Base-by-base conservation (phyloP, 2,888 invertebrate species). In the Phyto melanocephala region DNA sequence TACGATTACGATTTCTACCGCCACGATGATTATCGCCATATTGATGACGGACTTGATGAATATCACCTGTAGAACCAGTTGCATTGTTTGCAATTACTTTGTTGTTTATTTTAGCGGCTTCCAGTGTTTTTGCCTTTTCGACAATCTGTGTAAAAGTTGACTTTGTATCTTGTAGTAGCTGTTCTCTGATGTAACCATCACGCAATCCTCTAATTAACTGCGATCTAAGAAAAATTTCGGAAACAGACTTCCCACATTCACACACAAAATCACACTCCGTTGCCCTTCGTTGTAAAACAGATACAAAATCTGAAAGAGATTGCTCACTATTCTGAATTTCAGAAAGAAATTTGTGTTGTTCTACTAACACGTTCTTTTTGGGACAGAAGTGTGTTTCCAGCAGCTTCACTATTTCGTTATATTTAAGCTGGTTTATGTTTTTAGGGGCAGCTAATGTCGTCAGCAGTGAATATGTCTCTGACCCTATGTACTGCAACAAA, bases 201-300 rank as follows among this genome's bases (percentile, higher is more conserved):
- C 74, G 47, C 1, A 83, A 8, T 0, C 83, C 77, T 70, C 80
- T 68, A n/a, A 80, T 80, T 1, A 83, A 58, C 50, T 83, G 83
- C 0, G 83, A 24, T 3, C 83, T 56, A 11, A 77, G 47, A 35
- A 80, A 80, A 37, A 80, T 63, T 5, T 83, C 37, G 20, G 74
- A 2, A 10, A 83, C 63, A 1, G 83, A 77, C 40, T 72, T 70
- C 4, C 20, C 35, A 40, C 80, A 83, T 10, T 28, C 75, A 17
- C 79, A 79, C 1, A 40, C 24, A 72, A 58, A 60, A 0, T 47
- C 45, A 15, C 68, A 56, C 17, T 67, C 42, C 11, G 8, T 24
- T 40, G 58, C 17, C 40, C 40, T 20, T 15, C 71, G 52, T 42
- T 76, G 60, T 42, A 76, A 50, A 1, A 37, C 20, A 3, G 76